These are phyloP conservation scores for Sogatella furcifera DNA, from an alignment of 1,140 invertebrate species.

Conservation along the genomic window DNA sequence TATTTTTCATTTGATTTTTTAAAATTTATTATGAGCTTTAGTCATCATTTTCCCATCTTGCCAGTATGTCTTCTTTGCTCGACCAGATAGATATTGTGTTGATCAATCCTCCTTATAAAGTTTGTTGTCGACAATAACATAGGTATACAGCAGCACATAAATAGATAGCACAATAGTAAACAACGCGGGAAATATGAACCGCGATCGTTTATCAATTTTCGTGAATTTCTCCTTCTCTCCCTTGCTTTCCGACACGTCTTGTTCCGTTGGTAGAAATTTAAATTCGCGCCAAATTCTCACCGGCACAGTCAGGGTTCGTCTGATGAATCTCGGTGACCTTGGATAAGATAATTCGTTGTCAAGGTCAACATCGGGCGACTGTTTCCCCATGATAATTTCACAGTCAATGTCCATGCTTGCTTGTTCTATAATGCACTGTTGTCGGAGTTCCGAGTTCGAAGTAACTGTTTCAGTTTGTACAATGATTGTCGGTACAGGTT, in stretches of 20 bases:
- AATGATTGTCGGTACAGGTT: not conserved
- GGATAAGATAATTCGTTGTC: not conserved
- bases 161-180: conserved; percentile 5
- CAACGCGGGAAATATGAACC: conserved; percentile 14
- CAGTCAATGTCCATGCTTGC: not conserved
- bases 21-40: no score
- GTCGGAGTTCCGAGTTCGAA: not conserved
- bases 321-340: not conserved
- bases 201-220: conserved; percentile 36
- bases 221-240: conserved; percentile 28
- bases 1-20: no score
- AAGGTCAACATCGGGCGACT: not conserved
- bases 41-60: no score
- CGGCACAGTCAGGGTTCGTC: conserved; percentile 4
- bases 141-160: conserved; percentile 17
- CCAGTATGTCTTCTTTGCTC: no score
- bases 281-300: conserved; percentile 7
- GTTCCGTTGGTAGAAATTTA: conserved; percentile 11
- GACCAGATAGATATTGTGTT: no score
- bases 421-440: not conserved
- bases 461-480: not conserved
- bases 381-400: not conserved
- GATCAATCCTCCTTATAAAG: not conserved
- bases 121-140: conserved; percentile 17
- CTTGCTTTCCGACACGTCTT: conserved; percentile 8